Evolutionary conservation across 1,140 invertebrate species (phyloP), one percentile per base, ranked within the genome.

Genomic region (Brachionus calyciflorus): DNA sequence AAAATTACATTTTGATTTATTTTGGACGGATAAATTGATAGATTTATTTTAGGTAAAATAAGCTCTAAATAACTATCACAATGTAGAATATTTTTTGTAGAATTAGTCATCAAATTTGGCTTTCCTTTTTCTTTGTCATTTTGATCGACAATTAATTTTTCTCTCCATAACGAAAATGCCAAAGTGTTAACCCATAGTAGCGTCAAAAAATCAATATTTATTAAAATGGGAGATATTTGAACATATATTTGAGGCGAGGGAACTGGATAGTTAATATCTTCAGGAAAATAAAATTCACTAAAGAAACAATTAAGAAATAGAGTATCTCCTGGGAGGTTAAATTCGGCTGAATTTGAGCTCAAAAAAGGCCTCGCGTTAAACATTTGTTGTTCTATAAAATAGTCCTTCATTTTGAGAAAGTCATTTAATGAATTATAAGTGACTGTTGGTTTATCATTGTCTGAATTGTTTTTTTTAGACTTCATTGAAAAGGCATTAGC

Each of bases 221-320:
- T 83, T 81, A 92, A 89, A 44, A 96, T 86, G 0, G 94, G 94
- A 86, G 93, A 94, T 12, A 96, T 81, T 82, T 95, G 91, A 4
- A 92, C 89, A 84, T 92, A 96, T 81, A 96, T 88, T 83, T 96
- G 96, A 37, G 93, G 91, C 55, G 92, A 89, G 19, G 95, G 95
- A 73, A 96, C 93, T 87, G 82, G 49, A 33, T 63, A 63, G 78
- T 91, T 90, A 49, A 92, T 89, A 81, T 94, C 93, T 55, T 92
- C 93, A 10, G 94, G 93, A 87, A 96, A 98, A 84, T 96, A 98
- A 85, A 95, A 99, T 81, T 94, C 93, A 1, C 93, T 95, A 80
- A 96, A 93, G 82, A 98, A 96, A 2, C 94, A 90, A 85, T 76
- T 55, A 28, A 30, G 30, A 19, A 76, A 53, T 17, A 53, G 17